Evolutionary conservation across 2,113 vertebrate genomes (phyloP).

Genomic region (Haemorhous mexicanus): DNA sequence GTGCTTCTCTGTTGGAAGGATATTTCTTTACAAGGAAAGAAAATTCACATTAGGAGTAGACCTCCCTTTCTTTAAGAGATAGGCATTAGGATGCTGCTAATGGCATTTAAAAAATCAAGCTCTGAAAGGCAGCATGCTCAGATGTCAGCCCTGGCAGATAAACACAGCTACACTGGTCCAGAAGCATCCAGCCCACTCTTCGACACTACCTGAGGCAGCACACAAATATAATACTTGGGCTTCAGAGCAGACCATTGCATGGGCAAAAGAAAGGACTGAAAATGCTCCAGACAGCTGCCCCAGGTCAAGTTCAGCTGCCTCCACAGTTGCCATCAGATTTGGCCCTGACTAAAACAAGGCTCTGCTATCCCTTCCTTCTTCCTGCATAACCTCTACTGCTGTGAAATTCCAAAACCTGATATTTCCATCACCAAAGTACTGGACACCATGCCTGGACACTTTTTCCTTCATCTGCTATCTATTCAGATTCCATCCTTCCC

Average conservation of each 20-base stretch:
- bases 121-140: not conserved
- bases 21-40: not conserved
- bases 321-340: not conserved
- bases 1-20: not conserved
- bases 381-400: not conserved
- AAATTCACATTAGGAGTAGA: not conserved
- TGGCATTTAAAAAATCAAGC: not conserved
- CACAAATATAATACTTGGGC: not conserved
- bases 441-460: not conserved
- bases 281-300: not conserved
- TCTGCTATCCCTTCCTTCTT: not conserved
- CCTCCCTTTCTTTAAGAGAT: not conserved
- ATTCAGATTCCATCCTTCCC: not conserved
- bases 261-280: not conserved
- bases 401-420: not conserved
- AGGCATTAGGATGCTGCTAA: not conserved
- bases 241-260: not conserved
- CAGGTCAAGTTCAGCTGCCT: not conserved
- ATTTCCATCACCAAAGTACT: not conserved
- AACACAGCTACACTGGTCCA: not conserved
- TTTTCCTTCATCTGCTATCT: not conserved
- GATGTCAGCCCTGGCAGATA: not conserved
- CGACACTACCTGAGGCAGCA: not conserved
- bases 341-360: not conserved
- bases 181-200: not conserved